Percentiles rank a stretch among this genome's conserved stretches.
Evolutionary conservation across 2,113 vertebrate genomes (phyloP).

Genomic region (Gyps fulvus): DNA sequence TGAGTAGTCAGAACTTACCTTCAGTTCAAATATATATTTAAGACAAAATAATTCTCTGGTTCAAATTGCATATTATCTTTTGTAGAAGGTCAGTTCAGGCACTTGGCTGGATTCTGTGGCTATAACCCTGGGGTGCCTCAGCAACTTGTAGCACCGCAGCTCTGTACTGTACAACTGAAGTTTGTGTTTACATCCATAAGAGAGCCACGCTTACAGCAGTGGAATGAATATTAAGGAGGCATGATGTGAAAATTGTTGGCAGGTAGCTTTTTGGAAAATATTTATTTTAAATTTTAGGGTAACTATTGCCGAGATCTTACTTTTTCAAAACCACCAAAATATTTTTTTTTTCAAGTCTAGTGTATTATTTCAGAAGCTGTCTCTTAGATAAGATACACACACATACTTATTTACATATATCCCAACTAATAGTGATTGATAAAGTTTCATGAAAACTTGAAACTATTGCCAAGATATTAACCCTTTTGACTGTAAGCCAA

Average conservation of each 20-base stretch:
- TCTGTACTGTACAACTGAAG: background rate
- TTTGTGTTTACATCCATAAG: background rate
- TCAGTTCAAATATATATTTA: background rate
- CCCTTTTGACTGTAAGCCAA: background rate
- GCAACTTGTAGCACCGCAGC: background rate
- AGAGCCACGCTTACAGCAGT: background rate
- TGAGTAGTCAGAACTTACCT: background rate
- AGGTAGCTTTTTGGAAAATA: background rate
- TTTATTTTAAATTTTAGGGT: background rate
- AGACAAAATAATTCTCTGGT: background rate
- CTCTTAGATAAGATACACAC: background rate
- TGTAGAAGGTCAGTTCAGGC: background rate
- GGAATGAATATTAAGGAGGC: background rate
- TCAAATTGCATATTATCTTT: background rate
- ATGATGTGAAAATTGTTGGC: background rate
- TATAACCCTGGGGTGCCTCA: background rate
- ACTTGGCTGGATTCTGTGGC: background rate
- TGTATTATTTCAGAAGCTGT: background rate
- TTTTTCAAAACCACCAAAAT: background rate
- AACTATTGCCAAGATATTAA: background rate
- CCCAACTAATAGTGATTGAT: background rate
- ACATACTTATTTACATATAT: background rate
- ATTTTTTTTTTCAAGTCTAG: background rate
- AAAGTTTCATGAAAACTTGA: background rate
- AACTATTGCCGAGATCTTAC: background rate